phyloP scores from a whole-genome alignment of 2,888 invertebrate species.

The Nomada hirtipes region DNA sequence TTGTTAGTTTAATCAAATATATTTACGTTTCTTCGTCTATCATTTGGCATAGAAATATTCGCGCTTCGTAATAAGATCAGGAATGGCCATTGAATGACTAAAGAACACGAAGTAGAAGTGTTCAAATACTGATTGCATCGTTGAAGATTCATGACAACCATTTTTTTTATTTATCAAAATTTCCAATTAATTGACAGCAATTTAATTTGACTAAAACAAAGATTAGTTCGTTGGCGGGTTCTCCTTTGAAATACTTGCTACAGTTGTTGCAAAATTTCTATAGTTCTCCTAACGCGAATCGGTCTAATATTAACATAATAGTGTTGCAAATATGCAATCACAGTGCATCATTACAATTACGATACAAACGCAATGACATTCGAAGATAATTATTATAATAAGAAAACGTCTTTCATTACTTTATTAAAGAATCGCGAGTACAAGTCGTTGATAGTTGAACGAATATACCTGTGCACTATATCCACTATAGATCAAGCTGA shows the following conservation, averaged over 20 bases:
- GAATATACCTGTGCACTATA: conserved; percentile 63
- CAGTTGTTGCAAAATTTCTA: conserved; percentile 35
- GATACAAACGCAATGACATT: conserved; percentile 50
- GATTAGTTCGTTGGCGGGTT: conserved; percentile 16
- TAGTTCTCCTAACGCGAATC: conserved; percentile 46
- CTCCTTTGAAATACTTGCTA: conserved; percentile 40
- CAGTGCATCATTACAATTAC: conserved; percentile 37
- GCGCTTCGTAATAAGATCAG: conserved; percentile 38
- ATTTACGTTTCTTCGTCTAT: conserved; percentile 54
- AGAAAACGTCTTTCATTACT: conserved; percentile 82
- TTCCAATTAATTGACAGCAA: no score
- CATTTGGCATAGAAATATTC: conserved; percentile 28
- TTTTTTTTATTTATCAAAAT: no score
- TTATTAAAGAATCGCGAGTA: conserved; percentile 77
- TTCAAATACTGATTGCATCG: conserved; percentile 20
- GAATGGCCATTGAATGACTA: conserved; percentile 2
- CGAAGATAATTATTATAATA: conserved; percentile 76
- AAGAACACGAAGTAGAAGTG: not conserved
- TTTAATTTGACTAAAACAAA: no score
- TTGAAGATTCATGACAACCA: conserved; percentile 3
- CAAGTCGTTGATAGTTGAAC: conserved; percentile 71
- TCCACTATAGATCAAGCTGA: conserved; percentile 51
- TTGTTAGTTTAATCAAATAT: conserved; percentile 55
- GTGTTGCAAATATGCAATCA: conserved; percentile 54
- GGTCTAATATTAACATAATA: conserved; percentile 43